Conservation (phyloP, 2,888 invertebrate species). For the Netelia melanura region DNA sequence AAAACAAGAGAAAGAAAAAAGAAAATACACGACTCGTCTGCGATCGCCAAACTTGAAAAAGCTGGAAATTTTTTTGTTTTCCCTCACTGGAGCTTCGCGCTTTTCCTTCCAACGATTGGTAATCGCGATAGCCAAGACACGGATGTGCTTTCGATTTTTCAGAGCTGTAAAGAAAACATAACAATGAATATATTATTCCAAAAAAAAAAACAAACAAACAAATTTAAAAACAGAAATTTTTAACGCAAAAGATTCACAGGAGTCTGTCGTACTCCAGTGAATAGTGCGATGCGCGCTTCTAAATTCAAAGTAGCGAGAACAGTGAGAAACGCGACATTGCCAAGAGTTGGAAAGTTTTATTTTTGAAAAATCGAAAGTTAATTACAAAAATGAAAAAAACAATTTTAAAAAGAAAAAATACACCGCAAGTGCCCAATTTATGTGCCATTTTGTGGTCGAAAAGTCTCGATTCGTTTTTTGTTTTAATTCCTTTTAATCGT, state of each 20-base stretch:
- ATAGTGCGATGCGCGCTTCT: neutral
- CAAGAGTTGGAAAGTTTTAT: neutral
- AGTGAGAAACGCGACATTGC: constrained; percentile 14
- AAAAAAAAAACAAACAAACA: too few relatives aligned
- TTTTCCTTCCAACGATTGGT: constrained; percentile 59
- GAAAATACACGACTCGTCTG: constrained; percentile 67
- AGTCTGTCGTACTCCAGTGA: neutral
- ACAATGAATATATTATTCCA: too few relatives aligned
- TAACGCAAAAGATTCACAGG: neutral
- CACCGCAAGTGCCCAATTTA: constrained; percentile 39
- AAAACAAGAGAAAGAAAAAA: constrained; percentile 44
- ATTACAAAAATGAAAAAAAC: neutral
- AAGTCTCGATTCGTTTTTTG: too few relatives aligned
- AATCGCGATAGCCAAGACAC: neutral
- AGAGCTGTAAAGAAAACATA: too few relatives aligned
- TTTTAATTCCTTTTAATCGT: constrained; percentile 13
- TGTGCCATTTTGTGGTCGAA: constrained; percentile 26
- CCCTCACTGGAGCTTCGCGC: constrained; percentile 71
- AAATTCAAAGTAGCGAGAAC: neutral
- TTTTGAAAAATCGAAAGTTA: constrained; percentile 45
- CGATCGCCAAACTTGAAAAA: constrained; percentile 82
- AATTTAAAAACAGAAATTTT: too few relatives aligned
- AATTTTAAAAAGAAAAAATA: neutral
- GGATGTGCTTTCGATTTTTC: constrained; percentile 75
- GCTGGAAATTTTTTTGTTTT: constrained; percentile 80